Percentiles rank a stretch among this genome's conserved stretches.
These are phyloP conservation scores for Trissoscelio sp. DNA, from an alignment of 2,888 invertebrate species.

Conservation along the genomic window DNA sequence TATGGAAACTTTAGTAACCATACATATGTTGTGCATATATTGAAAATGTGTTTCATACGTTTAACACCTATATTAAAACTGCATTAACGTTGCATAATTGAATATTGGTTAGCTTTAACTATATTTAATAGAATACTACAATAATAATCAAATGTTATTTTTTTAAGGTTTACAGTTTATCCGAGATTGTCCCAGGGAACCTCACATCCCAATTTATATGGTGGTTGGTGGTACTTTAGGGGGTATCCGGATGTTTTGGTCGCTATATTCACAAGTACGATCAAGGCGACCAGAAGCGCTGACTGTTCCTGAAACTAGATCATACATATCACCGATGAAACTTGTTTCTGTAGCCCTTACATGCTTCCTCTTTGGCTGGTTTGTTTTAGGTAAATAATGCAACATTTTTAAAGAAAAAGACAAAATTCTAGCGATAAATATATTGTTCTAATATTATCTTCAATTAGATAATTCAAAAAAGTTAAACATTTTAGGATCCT, in stretches of 20 bases:
- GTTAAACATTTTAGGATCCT: too few relatives aligned
- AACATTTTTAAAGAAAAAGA: too few relatives aligned
- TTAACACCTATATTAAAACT: too few relatives aligned
- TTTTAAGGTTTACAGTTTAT: constrained; percentile 91
- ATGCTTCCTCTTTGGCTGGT: constrained; percentile 89
- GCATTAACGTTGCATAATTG: too few relatives aligned
- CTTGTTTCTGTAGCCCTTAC: constrained; percentile 88
- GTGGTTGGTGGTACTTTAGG: constrained; percentile 92
- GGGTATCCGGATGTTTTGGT: constrained; percentile 86
- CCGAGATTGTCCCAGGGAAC: constrained; percentile 91
- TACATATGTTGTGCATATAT: too few relatives aligned
- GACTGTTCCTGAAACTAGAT: constrained; percentile 73
- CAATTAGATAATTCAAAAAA: too few relatives aligned
- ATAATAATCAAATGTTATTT: neutral
- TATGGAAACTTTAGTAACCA: too few relatives aligned
- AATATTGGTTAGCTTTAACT: too few relatives aligned
- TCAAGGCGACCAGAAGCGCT: constrained; percentile 80
- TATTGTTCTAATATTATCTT: too few relatives aligned
- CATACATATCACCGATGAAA: constrained; percentile 85
- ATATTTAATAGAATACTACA: too few relatives aligned
- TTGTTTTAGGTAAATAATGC: constrained; percentile 51
- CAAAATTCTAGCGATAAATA: too few relatives aligned
- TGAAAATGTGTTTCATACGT: too few relatives aligned
- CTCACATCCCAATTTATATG: constrained; percentile 92
- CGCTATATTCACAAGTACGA: constrained; percentile 79